Evolutionary conservation across 2,888 invertebrate species (phyloP).

Genomic region (Papilio elwesi): DNA sequence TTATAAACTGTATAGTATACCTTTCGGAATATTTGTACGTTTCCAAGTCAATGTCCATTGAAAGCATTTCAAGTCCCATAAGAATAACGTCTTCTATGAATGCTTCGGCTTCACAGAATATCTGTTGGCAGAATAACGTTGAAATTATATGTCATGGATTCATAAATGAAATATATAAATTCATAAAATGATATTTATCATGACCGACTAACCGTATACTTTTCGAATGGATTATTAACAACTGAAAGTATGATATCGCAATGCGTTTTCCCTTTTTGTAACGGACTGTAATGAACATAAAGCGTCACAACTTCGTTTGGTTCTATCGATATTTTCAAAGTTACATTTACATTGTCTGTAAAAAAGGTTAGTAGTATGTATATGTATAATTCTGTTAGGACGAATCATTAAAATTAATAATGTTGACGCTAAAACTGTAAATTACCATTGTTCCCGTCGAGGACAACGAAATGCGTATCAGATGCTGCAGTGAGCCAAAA

Average conservation of each 20-base stretch:
- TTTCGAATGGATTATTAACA: slow-evolving; percentile 73
- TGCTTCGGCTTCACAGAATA: slow-evolving; percentile 74
- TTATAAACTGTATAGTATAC: slow-evolving; percentile 45
- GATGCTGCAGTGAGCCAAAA: slow-evolving; percentile 63
- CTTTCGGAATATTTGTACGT: slow-evolving; percentile 58
- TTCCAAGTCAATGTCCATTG: slow-evolving; percentile 72
- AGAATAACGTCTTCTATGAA: slow-evolving; percentile 78
- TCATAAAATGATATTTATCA: no score
- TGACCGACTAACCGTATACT: slow-evolving; percentile 73
- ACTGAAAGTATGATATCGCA: slow-evolving; percentile 70
- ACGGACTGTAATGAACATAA: slow-evolving; percentile 66
- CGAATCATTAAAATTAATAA: not conserved
- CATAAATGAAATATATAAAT: no score
- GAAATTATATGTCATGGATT: not conserved
- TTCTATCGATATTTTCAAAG: slow-evolving; percentile 55
- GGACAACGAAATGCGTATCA: slow-evolving; percentile 54
- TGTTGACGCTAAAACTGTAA: not conserved
- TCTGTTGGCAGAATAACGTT: slow-evolving; percentile 50
- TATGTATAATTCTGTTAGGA: slow-evolving; percentile 6
- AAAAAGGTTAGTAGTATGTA: slow-evolving; percentile 38
- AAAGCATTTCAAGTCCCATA: slow-evolving; percentile 73
- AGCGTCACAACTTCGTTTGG: slow-evolving; percentile 62
- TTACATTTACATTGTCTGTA: slow-evolving; percentile 59
- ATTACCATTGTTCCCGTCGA: slow-evolving; percentile 59
- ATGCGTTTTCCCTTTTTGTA: slow-evolving; percentile 63